Evolutionary conservation across 2,888 invertebrate genomes (phyloP), one percentile per base, ranked within the genome.

Genomic region (Allacma fusca): DNA sequence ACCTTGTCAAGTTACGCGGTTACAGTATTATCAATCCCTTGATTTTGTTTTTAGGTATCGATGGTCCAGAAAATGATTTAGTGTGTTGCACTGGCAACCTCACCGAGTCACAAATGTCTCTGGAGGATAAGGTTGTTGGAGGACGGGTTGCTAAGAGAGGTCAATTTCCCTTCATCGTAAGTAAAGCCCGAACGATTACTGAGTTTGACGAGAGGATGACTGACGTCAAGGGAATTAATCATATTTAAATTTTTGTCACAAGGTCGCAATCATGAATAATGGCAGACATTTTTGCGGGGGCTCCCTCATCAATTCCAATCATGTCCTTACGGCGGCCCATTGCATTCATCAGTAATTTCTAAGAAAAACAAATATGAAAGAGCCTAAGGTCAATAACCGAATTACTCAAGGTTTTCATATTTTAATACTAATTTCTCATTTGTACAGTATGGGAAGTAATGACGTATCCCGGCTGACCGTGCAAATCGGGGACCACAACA

Each of bases 401-500:
- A 67, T 19, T 67, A 40, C n/a, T n/a, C n/a, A n/a, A n/a, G n/a
- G n/a, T n/a, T n/a, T n/a, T n/a, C n/a, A n/a, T n/a, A n/a, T n/a
- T 67, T 21, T 28, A 67, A 19, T 28, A 19, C 2, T 28, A 21
- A 21, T n/a, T n/a, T n/a, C n/a, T n/a, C 7, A 87, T 87, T 57
- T 86, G 40, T 40, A 9, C 13, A 95, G 95, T 84, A 94, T 95
- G 95, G 93, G 91, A 73, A 93, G 94, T 0, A 93, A 93, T 92
- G 95, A 95, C 86, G 94, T 95, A 0, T 93, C 94, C 0, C 90
- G 93, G 74, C 85, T 95, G 75, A 93, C 93, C 0, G 94, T 93
- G 0, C 90, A 93, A 81, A 88, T 95, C 21, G 95, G 94, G 12
- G 95, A 95, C 86, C 91, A 95, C 86, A 93, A 95, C 84, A 94